Conservation (phyloP, 2,888 invertebrate species). For the Cremastinae sp. region DNA sequence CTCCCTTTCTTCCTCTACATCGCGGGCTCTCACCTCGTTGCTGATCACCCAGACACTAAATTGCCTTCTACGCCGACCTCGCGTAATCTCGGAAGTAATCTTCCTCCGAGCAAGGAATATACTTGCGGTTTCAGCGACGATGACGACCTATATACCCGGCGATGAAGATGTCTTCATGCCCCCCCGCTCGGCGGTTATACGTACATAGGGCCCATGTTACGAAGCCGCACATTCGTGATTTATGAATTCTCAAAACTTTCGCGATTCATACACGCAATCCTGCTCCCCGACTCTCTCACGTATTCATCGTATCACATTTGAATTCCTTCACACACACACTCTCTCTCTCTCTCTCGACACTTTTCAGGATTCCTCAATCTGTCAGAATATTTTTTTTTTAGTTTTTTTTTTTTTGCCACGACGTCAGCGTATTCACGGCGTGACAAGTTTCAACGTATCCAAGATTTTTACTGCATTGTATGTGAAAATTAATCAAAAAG, state of each 20-base stretch:
- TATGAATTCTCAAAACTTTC: conserved; percentile 17
- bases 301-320: background rate
- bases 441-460: too few relatives aligned
- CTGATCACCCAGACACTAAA: conserved; percentile 65
- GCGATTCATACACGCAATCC: background rate
- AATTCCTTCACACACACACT: too few relatives aligned
- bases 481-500: too few relatives aligned
- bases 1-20: background rate
- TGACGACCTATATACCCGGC: conserved; percentile 25
- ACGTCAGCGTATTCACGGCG: too few relatives aligned
- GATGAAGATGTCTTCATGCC: conserved; percentile 1
- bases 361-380: too few relatives aligned
- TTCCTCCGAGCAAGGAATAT: conserved; percentile 50
- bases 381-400: too few relatives aligned
- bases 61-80: conserved; percentile 61
- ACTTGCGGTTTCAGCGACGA: conserved; percentile 46
- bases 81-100: conserved; percentile 63
- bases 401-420: too few relatives aligned
- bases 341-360: too few relatives aligned
- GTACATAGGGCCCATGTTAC: background rate
- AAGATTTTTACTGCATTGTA: too few relatives aligned
- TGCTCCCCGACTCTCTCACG: background rate
- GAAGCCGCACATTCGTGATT: conserved; percentile 3
- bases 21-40: conserved; percentile 26
- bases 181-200: background rate